Conservation (phyloP, 2,113 vertebrate genomes). For the Dicerorhinus sumatrensis region DNA sequence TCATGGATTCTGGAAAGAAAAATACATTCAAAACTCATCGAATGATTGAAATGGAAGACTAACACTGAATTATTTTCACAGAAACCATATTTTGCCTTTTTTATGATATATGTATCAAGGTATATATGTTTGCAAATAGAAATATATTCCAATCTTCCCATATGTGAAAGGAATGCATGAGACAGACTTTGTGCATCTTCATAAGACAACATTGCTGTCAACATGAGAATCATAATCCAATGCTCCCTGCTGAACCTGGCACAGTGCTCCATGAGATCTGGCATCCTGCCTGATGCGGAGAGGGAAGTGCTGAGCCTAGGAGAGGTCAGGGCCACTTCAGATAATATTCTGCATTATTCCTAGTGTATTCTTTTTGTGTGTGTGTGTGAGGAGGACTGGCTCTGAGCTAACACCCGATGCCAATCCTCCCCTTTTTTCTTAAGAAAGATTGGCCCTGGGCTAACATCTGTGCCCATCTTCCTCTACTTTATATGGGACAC, state of each 20-base stretch:
- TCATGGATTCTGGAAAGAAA: constrained; percentile 61
- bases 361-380: not conserved
- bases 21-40: constrained; percentile 49
- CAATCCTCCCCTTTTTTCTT: too few species aligned
- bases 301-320: not conserved
- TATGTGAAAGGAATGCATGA: constrained; percentile 30
- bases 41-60: constrained; percentile 36
- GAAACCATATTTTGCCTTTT: not conserved
- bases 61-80: constrained; percentile 22
- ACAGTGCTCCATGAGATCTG: not conserved
- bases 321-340: not conserved
- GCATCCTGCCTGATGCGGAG: not conserved
- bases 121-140: constrained; percentile 18
- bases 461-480: too few species aligned
- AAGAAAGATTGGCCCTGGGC: too few species aligned
- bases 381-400: too few species aligned
- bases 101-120: not conserved
- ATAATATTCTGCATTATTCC: not conserved
- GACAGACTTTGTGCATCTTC: not conserved
- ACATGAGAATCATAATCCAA: constrained; percentile 23
- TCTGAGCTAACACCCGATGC: too few species aligned
- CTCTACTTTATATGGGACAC: too few species aligned
- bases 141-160: constrained; percentile 32
- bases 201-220: constrained; percentile 59
- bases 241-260: constrained; percentile 52